phyloP scores from a whole-genome alignment of 1,140 invertebrate genomes.

The Aphelinus atriplicis region DNA sequence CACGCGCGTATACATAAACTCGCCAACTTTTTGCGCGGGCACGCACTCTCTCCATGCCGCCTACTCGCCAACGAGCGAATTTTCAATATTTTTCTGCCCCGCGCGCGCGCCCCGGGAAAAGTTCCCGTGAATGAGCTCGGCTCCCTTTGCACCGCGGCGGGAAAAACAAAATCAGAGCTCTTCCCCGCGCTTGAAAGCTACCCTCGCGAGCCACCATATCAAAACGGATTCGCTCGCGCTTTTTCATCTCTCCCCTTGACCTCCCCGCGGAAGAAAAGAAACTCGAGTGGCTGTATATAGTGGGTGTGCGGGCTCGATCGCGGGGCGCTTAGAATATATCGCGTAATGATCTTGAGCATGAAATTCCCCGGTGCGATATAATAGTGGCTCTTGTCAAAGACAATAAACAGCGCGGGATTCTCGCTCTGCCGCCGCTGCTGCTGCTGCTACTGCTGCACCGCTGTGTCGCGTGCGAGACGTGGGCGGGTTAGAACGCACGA shows the following conservation, averaged over 20 bases:
- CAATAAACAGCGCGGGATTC: slow-evolving; percentile 34
- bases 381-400: slow-evolving; percentile 30
- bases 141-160: no score
- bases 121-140: no score
- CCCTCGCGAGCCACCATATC: slow-evolving; percentile 2
- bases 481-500: slow-evolving; percentile 16
- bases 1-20: no score
- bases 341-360: slow-evolving; percentile 17
- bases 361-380: slow-evolving; percentile 14
- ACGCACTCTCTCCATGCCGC: background rate
- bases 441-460: background rate
- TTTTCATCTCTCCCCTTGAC: background rate
- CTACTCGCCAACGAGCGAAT: background rate
- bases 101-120: no score
- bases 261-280: no score
- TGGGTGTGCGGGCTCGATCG: background rate
- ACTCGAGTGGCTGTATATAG: background rate
- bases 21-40: background rate
- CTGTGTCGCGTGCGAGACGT: slow-evolving; percentile 16
- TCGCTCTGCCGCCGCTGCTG: background rate
- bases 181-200: slow-evolving; percentile 14
- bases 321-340: slow-evolving; percentile 23
- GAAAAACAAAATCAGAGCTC: background rate
- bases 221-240: background rate
- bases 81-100: slow-evolving; percentile 2